Conservation (phyloP, 2,797 vertebrate genomes). For the Enteromius viviparus region DNA sequence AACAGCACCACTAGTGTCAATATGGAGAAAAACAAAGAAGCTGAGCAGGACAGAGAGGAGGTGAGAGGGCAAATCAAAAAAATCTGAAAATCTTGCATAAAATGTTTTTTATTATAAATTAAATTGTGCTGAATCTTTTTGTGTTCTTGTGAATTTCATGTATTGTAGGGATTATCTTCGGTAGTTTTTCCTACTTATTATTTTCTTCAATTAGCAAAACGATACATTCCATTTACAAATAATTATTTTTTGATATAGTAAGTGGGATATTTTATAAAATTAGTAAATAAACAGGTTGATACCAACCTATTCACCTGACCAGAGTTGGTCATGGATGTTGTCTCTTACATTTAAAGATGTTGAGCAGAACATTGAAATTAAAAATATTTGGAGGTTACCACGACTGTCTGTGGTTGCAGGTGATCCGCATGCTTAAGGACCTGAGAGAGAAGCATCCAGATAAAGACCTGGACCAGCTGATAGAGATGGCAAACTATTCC, state of each 20-base stretch:
- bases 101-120: background rate
- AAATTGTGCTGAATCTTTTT: background rate
- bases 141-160: background rate
- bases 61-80: conserved; percentile 62
- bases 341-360: background rate
- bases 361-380: background rate
- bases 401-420: conserved; percentile 59
- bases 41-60: conserved; percentile 87
- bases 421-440: conserved; percentile 91
- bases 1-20: conserved; percentile 68
- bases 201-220: background rate
- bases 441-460: conserved; percentile 93
- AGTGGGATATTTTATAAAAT: too few relatives aligned
- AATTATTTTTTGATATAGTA: background rate
- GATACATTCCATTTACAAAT: background rate
- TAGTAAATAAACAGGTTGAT: background rate
- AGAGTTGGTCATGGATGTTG: background rate
- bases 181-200: background rate
- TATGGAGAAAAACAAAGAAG: conserved; percentile 79
- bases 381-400: background rate
- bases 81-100: background rate
- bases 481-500: conserved; percentile 93
- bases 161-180: background rate
- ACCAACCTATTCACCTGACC: background rate
- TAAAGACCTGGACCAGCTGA: conserved; percentile 91